phyloP scores from a whole-genome alignment of 2,888 invertebrate genomes.

The Torymus texanus region DNA sequence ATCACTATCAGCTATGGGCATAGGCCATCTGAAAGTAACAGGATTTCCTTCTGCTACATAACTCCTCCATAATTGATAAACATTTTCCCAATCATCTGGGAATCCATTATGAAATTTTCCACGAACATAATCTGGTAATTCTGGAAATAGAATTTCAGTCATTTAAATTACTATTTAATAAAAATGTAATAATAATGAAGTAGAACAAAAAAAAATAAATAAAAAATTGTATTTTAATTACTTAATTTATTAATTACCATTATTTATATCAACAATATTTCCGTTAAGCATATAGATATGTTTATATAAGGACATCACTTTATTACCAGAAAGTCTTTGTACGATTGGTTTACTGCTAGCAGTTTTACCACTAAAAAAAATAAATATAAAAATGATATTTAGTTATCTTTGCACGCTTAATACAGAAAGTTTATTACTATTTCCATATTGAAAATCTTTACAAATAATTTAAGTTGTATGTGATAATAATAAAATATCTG shows the following conservation, averaged over 20 bases:
- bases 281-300: slow-evolving; percentile 66
- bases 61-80: slow-evolving; percentile 68
- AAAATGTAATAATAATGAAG: slow-evolving; percentile 1
- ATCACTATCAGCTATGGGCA: slow-evolving; percentile 68
- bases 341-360: slow-evolving; percentile 68
- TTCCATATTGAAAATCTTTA: too few relatives aligned
- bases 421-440: too few relatives aligned
- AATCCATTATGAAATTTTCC: slow-evolving; percentile 72
- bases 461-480: too few relatives aligned
- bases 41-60: slow-evolving; percentile 62
- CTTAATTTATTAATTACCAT: slow-evolving; percentile 60
- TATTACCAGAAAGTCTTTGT: slow-evolving; percentile 61
- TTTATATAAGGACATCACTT: slow-evolving; percentile 64
- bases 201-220: neutral
- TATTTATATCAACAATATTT: slow-evolving; percentile 64
- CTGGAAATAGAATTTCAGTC: slow-evolving; percentile 57
- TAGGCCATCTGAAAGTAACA: slow-evolving; percentile 68
- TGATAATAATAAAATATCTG: neutral
- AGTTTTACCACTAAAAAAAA: slow-evolving; percentile 62
- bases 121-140: slow-evolving; percentile 68
- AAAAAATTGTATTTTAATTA: neutral
- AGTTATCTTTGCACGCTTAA: too few relatives aligned
- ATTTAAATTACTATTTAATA: slow-evolving; percentile 5
- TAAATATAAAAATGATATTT: slow-evolving; percentile 21
- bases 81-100: slow-evolving; percentile 72